phyloP scores from a whole-genome alignment of 92 coral and sea anemone genomes.

The Palythoa grandis region DNA sequence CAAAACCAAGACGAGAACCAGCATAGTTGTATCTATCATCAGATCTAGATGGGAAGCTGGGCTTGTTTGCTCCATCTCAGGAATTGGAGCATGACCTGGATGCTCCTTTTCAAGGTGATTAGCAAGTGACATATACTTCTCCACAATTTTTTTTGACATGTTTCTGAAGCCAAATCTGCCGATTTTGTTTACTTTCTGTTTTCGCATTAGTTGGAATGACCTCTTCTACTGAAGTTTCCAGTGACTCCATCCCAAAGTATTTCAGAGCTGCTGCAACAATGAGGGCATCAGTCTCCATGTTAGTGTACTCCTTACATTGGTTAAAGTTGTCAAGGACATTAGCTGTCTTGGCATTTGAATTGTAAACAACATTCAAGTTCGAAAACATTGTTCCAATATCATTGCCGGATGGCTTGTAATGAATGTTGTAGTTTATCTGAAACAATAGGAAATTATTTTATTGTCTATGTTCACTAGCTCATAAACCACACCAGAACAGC shows the following conservation, averaged over 20 bases:
- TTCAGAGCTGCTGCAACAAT: conserved; percentile 62
- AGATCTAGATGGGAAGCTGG: background rate
- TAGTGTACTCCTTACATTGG: conserved; percentile 63
- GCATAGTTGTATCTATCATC: background rate
- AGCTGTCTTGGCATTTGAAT: conserved; percentile 68
- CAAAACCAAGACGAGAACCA: too few species aligned
- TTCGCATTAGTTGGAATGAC: conserved; percentile 44
- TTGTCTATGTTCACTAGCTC: background rate
- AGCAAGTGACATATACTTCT: conserved; percentile 40
- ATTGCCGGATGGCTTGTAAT: conserved; percentile 49
- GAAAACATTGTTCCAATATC: conserved; percentile 69
- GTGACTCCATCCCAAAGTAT: conserved; percentile 56
- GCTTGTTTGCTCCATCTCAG: background rate
- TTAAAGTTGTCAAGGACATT: conserved; percentile 80
- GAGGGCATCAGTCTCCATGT: conserved; percentile 65
- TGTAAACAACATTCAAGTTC: conserved; percentile 64
- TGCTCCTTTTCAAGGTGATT: conserved; percentile 39
- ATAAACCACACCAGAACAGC: background rate
- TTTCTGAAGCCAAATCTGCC: conserved; percentile 58
- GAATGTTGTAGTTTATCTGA: conserved; percentile 54
- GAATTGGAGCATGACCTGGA: conserved; percentile 16
- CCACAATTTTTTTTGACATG: conserved; percentile 55
- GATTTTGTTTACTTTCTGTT: background rate
- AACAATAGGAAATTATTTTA: background rate
- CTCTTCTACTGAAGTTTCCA: conserved; percentile 15